phyloP scores from a whole-genome alignment of 2,113 vertebrate genomes.

The Platichthys flesus region DNA sequence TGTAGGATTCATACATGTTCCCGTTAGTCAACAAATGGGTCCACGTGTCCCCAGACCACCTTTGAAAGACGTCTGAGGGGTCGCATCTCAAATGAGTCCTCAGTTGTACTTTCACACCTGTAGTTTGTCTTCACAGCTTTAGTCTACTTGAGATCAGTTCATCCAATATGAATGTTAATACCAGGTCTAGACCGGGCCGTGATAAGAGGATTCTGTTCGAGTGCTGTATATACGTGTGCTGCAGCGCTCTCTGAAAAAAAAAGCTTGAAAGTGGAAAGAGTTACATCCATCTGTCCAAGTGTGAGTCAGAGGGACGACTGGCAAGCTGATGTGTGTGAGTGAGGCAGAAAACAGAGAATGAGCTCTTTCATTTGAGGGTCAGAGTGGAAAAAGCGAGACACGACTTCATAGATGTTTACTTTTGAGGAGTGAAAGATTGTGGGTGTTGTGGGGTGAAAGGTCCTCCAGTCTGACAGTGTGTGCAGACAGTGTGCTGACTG shows the following conservation, averaged over 20 bases:
- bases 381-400: constrained; percentile 57
- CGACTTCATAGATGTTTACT: constrained; percentile 72
- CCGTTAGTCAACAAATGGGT: background rate
- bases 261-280: constrained; percentile 68
- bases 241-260: constrained; percentile 5
- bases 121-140: background rate
- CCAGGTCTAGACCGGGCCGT: background rate
- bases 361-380: constrained; percentile 76
- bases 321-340: constrained; percentile 40
- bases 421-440: constrained; percentile 55
- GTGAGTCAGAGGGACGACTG: constrained; percentile 64
- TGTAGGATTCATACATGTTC: background rate
- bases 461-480: constrained; percentile 40
- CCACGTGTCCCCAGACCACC: background rate
- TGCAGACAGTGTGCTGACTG: constrained; percentile 4
- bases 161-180: background rate
- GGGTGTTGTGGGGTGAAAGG: constrained; percentile 41
- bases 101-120: background rate
- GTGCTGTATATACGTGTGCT: background rate
- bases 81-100: background rate
- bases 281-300: constrained; percentile 45
- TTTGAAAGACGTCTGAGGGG: background rate
- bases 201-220: constrained; percentile 19
- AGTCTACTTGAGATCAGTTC: background rate
- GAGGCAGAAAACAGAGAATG: constrained; percentile 68